Percentiles rank a stretch among this genome's conserved stretches.
Conservation (phyloP, 2,797 vertebrate genomes). For the Podarcis lilfordi region DNA sequence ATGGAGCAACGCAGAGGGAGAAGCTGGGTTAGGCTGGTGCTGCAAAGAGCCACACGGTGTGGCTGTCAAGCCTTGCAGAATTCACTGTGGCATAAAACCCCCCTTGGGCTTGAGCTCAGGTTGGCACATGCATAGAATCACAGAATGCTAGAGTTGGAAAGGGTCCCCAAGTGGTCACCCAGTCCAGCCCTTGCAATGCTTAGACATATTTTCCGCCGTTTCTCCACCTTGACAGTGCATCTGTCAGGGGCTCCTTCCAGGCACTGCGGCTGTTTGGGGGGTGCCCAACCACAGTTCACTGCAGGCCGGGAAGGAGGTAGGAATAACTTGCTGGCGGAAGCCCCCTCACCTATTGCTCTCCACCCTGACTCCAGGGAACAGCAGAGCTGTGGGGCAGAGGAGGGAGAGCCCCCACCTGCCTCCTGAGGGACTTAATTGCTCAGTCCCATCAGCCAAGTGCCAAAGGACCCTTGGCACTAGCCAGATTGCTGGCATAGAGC, state of each 20-base stretch:
- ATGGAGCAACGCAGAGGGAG: neutral
- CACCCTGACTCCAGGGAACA: fast-evolving
- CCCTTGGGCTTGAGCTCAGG: too few species aligned
- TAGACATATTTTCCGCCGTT: too few species aligned
- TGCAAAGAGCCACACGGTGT: too few species aligned
- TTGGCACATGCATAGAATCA: too few species aligned
- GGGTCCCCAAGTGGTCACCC: too few species aligned
- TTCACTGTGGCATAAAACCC: neutral
- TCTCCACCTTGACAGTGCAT: too few species aligned
- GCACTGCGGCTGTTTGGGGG: neutral
- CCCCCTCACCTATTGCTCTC: neutral
- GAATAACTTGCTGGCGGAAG: neutral
- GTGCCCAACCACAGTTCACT: neutral
- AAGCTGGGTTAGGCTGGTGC: neutral
- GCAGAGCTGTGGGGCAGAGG: neutral
- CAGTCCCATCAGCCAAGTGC: fast-evolving
- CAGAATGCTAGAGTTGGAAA: too few species aligned
- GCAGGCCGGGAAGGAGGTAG: neutral
- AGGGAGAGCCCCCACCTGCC: neutral
- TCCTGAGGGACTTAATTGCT: fast-evolving
- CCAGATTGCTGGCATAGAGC: neutral
- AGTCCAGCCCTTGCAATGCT: too few species aligned
- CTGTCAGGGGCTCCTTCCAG: neutral
- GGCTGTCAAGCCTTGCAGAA: too few species aligned
- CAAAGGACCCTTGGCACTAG: neutral